Evolutionary conservation across 1,140 invertebrate genomes (phyloP).

Genomic region (Halictus rubicundus): DNA sequence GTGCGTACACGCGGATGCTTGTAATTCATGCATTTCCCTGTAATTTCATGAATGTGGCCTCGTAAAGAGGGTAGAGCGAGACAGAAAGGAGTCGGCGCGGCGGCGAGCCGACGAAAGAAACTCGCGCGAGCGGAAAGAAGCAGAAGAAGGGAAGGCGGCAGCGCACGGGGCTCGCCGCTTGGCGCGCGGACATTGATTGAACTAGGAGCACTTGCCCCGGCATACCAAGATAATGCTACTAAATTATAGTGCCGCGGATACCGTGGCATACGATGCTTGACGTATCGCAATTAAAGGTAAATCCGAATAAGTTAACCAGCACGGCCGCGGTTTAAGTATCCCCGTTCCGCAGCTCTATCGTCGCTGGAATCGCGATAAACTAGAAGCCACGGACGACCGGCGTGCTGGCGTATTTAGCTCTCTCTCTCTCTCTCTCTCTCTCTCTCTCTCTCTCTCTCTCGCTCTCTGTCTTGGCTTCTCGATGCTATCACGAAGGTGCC

Average conservation of each 20-base stretch:
- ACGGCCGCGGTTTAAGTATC: slow-evolving; percentile 1
- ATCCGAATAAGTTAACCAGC: slow-evolving; percentile 53
- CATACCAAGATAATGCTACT: slow-evolving; percentile 74
- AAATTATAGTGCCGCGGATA: slow-evolving; percentile 70
- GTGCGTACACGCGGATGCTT: neutral
- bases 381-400: neutral
- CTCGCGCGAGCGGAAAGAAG: neutral
- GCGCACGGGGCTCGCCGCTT: slow-evolving; percentile 19
- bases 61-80: neutral
- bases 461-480: neutral
- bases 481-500: slow-evolving; percentile 36
- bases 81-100: neutral
- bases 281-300: slow-evolving; percentile 71
- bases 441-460: too few species aligned
- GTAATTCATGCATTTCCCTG: slow-evolving; percentile 16
- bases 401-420: slow-evolving; percentile 2
- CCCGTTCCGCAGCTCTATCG: slow-evolving; percentile 19
- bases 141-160: neutral
- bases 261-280: slow-evolving; percentile 61
- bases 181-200: slow-evolving; percentile 72
- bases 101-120: slow-evolving; percentile 19
- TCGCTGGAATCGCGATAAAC: slow-evolving; percentile 35
- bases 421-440: too few species aligned
- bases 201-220: slow-evolving; percentile 73
- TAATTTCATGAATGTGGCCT: slow-evolving; percentile 19